Conservation (phyloP, 2,797 vertebrate genomes). For the Setipinna tenuifilis region DNA sequence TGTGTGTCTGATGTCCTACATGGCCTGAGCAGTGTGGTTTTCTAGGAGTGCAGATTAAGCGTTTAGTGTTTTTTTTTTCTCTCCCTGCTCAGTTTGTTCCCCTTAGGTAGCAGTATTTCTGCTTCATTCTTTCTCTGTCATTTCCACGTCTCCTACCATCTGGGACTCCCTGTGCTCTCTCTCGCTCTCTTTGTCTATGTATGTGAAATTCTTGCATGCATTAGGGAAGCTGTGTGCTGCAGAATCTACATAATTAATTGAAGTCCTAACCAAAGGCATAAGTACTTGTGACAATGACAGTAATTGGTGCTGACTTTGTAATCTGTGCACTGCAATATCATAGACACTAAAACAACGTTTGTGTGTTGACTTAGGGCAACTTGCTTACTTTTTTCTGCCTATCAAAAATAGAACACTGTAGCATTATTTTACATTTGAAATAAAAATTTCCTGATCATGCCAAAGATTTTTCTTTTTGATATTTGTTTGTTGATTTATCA, state of each 20-base stretch:
- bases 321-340: not conserved
- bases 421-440: not conserved
- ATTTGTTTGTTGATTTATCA: not conserved
- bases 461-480: not conserved
- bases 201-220: not conserved
- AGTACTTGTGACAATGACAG: not conserved
- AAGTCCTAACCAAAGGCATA: not conserved
- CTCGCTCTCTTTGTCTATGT: not conserved
- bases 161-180: slow-evolving; percentile 17
- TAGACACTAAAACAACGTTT: not conserved
- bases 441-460: not conserved
- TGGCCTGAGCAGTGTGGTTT: not conserved
- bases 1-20: not conserved
- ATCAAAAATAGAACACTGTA: no score
- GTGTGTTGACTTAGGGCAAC: no score
- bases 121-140: slow-evolving; percentile 5
- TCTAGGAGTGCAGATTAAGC: not conserved
- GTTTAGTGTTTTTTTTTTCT: not conserved
- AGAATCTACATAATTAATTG: not conserved
- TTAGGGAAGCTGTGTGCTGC: not conserved
- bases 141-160: not conserved
- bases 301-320: not conserved
- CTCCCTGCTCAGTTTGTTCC: not conserved
- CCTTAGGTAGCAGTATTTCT: slow-evolving; percentile 13
- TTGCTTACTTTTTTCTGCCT: no score